A percentile compares a stretch with the other conserved stretches of the same genome.
These are phyloP conservation scores for Jordanella pulchra DNA, from an alignment of 2,797 vertebrate species.

Conservation along the genomic window DNA sequence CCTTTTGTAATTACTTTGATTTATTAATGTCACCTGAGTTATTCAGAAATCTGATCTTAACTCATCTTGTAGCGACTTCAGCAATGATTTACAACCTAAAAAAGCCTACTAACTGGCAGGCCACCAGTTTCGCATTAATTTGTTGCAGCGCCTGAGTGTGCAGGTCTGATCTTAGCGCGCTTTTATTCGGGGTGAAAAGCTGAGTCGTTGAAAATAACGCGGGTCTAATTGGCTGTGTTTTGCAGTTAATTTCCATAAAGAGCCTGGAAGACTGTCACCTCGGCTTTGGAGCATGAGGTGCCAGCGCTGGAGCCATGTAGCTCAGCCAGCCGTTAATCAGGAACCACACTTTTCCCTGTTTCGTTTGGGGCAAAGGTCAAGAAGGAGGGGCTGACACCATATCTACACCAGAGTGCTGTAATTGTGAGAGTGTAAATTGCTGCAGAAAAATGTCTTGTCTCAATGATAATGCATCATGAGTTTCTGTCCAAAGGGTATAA, in stretches of 20 bases:
- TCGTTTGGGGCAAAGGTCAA: conserved; percentile 77
- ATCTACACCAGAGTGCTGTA: conserved; percentile 72
- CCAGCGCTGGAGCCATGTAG: conserved; percentile 62
- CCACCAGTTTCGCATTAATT: conserved; percentile 78
- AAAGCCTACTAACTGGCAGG: conserved; percentile 66
- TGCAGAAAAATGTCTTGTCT: conserved; percentile 69
- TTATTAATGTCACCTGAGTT: conserved; percentile 40
- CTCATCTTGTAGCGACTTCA: conserved; percentile 36
- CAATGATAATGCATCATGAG: conserved; percentile 51
- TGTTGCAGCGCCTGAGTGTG: conserved; percentile 64
- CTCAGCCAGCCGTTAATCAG: conserved; percentile 81
- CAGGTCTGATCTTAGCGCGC: conserved; percentile 64
- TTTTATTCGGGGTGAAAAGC: conserved; percentile 77
- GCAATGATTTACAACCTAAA: conserved; percentile 46
- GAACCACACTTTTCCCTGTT: conserved; percentile 75
- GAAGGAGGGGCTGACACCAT: conserved; percentile 79
- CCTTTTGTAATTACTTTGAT: conserved; percentile 23
- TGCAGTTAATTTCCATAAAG: conserved; percentile 85
- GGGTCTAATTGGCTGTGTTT: conserved; percentile 84
- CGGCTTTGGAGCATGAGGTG: conserved; percentile 71
- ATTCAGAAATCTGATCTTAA: conserved; percentile 35
- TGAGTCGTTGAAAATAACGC: conserved; percentile 82
- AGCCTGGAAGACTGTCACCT: conserved; percentile 78
- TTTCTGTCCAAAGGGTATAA: conserved; percentile 54
- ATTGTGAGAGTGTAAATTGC: conserved; percentile 82